Evolutionary conservation across 2,797 vertebrate genomes (phyloP).

Genomic region (Thaleichthys pacificus): DNA sequence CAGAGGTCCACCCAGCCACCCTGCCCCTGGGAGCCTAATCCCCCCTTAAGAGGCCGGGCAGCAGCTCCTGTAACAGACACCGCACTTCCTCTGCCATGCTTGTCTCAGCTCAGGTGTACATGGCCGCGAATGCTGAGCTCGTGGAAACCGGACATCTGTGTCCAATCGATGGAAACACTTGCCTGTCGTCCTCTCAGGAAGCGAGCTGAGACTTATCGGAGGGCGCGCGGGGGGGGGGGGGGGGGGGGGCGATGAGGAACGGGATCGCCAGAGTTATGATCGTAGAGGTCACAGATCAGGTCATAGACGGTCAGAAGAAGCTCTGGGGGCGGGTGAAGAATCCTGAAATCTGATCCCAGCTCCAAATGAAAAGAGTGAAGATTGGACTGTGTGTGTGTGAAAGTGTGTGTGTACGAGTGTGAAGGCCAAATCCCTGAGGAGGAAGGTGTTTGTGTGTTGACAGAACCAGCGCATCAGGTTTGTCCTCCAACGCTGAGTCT

Average conservation of each 20-base stretch:
- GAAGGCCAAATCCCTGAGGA: too few species aligned
- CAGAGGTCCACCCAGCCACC: not conserved
- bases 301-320: slow-evolving; percentile 3
- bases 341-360: not conserved
- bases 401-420: not conserved
- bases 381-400: not conserved
- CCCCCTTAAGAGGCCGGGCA: slow-evolving; percentile 43
- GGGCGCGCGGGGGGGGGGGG: not conserved
- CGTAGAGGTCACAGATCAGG: slow-evolving; percentile 28
- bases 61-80: slow-evolving; percentile 62
- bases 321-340: slow-evolving; percentile 2
- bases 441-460: too few species aligned
- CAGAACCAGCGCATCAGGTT: not conserved
- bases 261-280: slow-evolving; percentile 30
- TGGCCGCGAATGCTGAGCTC: slow-evolving; percentile 28
- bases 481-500: not conserved
- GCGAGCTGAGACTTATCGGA: not conserved
- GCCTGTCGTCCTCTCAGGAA: slow-evolving; percentile 34
- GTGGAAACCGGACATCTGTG: slow-evolving; percentile 48
- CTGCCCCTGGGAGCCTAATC: too few species aligned
- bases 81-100: slow-evolving; percentile 44
- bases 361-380: not conserved
- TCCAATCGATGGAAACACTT: slow-evolving; percentile 43
- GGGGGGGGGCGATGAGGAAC: not conserved
- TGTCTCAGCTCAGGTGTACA: slow-evolving; percentile 54